phyloP scores from a whole-genome alignment of 2,113 vertebrate species.

The Buteo buteo region DNA sequence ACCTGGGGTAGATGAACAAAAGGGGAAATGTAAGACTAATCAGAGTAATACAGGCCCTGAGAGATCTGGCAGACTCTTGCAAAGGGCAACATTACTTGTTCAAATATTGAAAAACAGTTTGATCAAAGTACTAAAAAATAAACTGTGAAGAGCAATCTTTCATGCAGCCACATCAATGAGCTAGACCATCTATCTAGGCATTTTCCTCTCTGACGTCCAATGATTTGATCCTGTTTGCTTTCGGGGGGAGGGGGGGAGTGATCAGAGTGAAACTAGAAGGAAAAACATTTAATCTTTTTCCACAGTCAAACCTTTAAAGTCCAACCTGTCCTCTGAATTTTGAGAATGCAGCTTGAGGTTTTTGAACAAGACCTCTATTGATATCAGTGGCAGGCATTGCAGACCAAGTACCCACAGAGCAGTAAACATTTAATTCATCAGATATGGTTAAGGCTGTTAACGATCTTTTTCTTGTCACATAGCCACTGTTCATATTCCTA shows the following conservation, averaged over 20 bases:
- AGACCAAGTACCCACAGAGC: neutral
- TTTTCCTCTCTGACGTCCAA: neutral
- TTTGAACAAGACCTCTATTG: constrained; percentile 29
- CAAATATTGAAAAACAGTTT: neutral
- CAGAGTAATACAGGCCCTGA: neutral
- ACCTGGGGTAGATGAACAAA: neutral
- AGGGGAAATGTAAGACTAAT: neutral
- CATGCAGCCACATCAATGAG: fast-evolving
- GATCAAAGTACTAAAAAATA: neutral
- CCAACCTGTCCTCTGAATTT: neutral
- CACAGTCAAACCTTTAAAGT: neutral
- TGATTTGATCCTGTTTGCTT: neutral
- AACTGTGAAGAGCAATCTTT: neutral
- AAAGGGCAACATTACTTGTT: neutral
- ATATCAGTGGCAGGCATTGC: neutral
- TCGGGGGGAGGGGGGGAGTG: neutral
- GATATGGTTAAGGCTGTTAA: neutral
- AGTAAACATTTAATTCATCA: neutral
- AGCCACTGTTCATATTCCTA: neutral
- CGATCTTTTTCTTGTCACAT: neutral
- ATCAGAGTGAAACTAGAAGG: neutral
- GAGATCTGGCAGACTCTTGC: neutral
- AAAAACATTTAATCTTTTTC: neutral
- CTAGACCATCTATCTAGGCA: neutral
- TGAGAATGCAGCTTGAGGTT: constrained; percentile 12